These are phyloP conservation scores for Bruchidius siliquastri DNA, from an alignment of 2,888 invertebrate genomes.

Conservation along the genomic window DNA sequence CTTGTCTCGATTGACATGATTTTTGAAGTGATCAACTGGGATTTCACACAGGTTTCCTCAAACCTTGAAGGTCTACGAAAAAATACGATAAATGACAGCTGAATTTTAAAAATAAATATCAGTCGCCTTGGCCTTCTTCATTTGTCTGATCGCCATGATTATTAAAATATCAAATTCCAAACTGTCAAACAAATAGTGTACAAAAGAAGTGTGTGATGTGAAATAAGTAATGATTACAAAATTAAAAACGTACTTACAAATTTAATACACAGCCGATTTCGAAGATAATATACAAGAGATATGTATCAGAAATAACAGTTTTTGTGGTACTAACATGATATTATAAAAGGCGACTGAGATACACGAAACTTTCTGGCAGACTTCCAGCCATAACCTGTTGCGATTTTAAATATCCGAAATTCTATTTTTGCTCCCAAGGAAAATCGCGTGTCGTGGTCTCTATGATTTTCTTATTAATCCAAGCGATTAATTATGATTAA, in stretches of 20 bases:
- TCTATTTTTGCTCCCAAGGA: conserved; percentile 1
- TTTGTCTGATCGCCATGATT: neutral
- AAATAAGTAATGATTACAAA: neutral
- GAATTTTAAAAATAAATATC: neutral
- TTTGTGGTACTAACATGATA: neutral
- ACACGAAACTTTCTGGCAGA: conserved; percentile 17
- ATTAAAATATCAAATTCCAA: neutral
- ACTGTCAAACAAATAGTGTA: no score
- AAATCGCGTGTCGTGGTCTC: neutral
- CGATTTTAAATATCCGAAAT: conserved; percentile 2
- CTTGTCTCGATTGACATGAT: neutral
- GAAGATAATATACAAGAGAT: neutral
- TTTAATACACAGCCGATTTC: neutral
- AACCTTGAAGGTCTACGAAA: neutral
- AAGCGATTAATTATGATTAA: neutral
- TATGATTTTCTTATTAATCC: neutral
- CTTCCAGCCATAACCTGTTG: conserved; percentile 15
- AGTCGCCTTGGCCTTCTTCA: neutral
- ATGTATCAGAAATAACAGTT: neutral
- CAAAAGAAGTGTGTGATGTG: neutral
- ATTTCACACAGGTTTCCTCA: neutral
- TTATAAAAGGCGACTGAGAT: conserved; percentile 7
- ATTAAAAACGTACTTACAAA: neutral
- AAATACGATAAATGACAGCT: neutral
- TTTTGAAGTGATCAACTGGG: neutral